phyloP scores from a whole-genome alignment of 2,797 vertebrate species.

The Nothura maculosa region DNA sequence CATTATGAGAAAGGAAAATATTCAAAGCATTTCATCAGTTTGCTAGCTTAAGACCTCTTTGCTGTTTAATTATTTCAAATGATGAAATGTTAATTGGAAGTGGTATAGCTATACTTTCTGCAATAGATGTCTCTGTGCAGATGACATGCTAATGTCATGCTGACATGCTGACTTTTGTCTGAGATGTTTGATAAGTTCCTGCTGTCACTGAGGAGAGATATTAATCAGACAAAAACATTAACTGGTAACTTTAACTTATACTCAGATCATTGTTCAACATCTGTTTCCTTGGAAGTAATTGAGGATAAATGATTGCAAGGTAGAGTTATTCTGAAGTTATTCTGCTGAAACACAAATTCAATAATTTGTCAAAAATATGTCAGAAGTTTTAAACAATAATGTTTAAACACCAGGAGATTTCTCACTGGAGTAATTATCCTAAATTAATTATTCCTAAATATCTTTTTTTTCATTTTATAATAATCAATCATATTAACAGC shows the following conservation, averaged over 20 bases:
- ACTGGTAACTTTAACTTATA: background rate
- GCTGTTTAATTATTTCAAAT: background rate
- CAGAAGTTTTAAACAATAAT: background rate
- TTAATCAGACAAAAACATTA: background rate
- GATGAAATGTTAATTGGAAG: conserved; percentile 10
- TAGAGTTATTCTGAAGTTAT: background rate
- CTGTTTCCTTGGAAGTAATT: background rate
- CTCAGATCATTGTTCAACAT: background rate
- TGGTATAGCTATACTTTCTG: background rate
- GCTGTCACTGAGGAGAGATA: background rate
- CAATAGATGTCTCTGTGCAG: background rate
- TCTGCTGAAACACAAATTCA: background rate
- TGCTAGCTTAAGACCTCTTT: background rate
- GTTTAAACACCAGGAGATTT: background rate
- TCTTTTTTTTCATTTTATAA: background rate
- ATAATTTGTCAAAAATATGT: background rate
- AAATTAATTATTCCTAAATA: background rate
- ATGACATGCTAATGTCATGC: background rate
- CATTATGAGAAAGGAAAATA: background rate
- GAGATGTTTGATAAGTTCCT: background rate
- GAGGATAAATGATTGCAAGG: background rate
- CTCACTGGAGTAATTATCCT: background rate
- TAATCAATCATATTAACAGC: background rate
- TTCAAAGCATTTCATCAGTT: background rate
- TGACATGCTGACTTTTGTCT: background rate